Evolutionary conservation across 2,888 invertebrate species (phyloP).

Genomic region (Napeogenes sylphis): DNA sequence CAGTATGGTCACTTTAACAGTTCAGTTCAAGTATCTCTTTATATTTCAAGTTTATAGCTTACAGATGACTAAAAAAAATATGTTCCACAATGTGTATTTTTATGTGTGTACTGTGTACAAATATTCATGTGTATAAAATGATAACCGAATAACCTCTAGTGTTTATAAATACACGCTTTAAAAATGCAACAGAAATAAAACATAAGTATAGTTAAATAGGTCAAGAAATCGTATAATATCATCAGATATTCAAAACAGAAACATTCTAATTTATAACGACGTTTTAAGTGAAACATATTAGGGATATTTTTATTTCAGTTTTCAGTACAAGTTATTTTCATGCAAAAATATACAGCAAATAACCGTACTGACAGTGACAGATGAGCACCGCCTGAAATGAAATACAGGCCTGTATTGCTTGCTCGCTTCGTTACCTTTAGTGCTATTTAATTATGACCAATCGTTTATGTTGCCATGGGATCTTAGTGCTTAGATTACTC

Average conservation of each 20-base stretch:
- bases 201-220: too few relatives aligned
- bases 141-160: background rate
- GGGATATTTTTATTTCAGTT: conserved; percentile 23
- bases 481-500: background rate
- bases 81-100: background rate
- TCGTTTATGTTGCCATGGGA: too few relatives aligned
- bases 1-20: conserved; percentile 9
- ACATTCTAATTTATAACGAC: conserved; percentile 16
- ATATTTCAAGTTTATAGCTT: background rate
- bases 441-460: conserved; percentile 37
- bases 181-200: too few relatives aligned
- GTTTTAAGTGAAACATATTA: conserved; percentile 22
- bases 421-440: conserved; percentile 47
- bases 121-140: background rate
- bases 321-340: conserved; percentile 51
- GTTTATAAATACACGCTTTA: conserved; percentile 11
- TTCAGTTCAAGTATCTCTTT: background rate
- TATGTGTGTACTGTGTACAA: background rate
- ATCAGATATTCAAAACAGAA: background rate
- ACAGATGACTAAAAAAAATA: background rate
- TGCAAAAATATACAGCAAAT: conserved; percentile 62
- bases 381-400: conserved; percentile 49
- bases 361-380: conserved; percentile 56
- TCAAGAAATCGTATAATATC: too few relatives aligned
- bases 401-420: conserved; percentile 27